These are phyloP conservation scores for Machimus atricapillus DNA, from an alignment of 2,888 invertebrate species.

Conservation along the genomic window DNA sequence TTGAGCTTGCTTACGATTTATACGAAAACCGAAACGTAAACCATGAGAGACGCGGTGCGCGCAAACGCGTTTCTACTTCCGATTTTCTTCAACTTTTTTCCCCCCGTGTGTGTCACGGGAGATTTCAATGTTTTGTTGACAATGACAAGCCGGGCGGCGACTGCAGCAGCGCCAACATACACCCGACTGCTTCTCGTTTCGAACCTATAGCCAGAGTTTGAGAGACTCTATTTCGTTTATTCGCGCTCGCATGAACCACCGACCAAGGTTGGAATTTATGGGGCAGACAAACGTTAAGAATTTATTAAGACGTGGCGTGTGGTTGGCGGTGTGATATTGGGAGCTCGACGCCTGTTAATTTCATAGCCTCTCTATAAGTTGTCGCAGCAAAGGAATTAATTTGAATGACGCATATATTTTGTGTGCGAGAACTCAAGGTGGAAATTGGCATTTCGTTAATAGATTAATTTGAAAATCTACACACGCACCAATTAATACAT, in stretches of 20 bases:
- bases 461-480: constrained; percentile 12
- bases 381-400: not conserved
- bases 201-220: not conserved
- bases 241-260: not conserved
- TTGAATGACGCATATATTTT: not conserved
- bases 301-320: constrained; percentile 19
- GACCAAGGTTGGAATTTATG: constrained; percentile 16
- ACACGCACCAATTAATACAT: not conserved
- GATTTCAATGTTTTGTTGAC: not conserved
- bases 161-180: not conserved
- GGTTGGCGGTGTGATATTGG: not conserved
- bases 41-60: not conserved
- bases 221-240: not conserved
- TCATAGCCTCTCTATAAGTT: not conserved
- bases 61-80: constrained; percentile 28
- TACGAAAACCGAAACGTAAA: not conserved
- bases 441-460: not conserved
- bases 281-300: constrained; percentile 13
- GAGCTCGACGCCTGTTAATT: constrained; percentile 19
- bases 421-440: not conserved
- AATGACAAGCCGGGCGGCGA: not conserved
- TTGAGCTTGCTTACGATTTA: not conserved
- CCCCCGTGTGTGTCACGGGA: not conserved
- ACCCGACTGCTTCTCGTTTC: not conserved
- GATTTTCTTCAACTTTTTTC: not conserved